Evolutionary conservation across 2,797 vertebrate genomes (phyloP).

Genomic region (Gouania willdenowi): DNA sequence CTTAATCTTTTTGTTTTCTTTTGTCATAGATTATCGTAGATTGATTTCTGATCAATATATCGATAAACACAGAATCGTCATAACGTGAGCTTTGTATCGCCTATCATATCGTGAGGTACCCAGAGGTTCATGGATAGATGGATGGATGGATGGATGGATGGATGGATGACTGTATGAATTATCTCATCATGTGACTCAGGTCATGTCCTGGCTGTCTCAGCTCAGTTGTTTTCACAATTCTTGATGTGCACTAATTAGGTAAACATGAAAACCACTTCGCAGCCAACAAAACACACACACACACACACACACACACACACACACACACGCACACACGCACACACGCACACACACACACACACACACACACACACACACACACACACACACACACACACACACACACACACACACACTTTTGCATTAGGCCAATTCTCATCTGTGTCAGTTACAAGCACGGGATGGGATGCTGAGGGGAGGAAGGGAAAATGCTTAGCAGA

Average conservation of each 20-base stretch:
- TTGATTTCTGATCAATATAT: no score
- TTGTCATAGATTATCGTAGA: no score
- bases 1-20: no score
- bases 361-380: conserved; percentile 34
- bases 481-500: conserved; percentile 64
- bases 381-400: conserved; percentile 23
- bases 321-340: conserved; percentile 33
- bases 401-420: conserved; percentile 36
- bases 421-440: conserved; percentile 67
- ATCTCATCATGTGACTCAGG: neutral
- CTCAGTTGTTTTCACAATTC: conserved; percentile 33
- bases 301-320: conserved; percentile 25
- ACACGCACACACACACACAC: conserved; percentile 42
- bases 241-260: conserved; percentile 53
- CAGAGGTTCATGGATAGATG: no score
- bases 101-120: no score
- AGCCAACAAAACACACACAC: conserved; percentile 44
- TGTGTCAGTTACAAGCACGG: conserved; percentile 61
- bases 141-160: no score
- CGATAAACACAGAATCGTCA: no score
- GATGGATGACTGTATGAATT: no score
- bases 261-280: conserved; percentile 54
- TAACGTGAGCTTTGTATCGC: no score
- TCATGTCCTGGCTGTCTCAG: conserved; percentile 22
- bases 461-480: conserved; percentile 49